Base-by-base conservation (phyloP, 2,888 invertebrate genomes). In the Drosophila cracens region DNA sequence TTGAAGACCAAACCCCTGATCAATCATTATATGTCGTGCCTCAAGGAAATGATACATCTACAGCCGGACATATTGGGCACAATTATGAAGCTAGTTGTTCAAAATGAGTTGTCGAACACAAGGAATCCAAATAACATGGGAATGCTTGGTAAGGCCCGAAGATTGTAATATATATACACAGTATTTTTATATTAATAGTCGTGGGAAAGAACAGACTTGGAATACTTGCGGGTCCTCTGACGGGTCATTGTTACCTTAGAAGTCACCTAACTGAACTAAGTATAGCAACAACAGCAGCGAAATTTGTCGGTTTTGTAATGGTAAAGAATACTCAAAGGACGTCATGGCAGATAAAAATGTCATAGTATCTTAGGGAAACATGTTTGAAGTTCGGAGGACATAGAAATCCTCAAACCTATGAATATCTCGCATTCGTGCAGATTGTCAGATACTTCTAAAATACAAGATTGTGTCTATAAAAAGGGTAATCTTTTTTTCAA, bases 61-160 rank as follows among this genome's bases (percentile, higher is more conserved):
- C 97, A 97, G 90, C 96, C 97, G 0, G 97, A 97, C 31, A 97
- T 98, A 90, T 93, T 99, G 62, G 95, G 96, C 70, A 96, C 97
- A 38, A 95, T 98, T 73, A 94, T 99, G 82, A 98, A 98, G 83
- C 97, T 97, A 91, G 98, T 98, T 0, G 96, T 99, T 68, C 98
- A 98, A 94, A 99, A 99, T 93, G 99, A 99, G 94, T 94, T 99
- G 79, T 98, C 98, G 0, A 96, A 97, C 90, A 96, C 96, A 34
- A 95, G 99, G 70, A 98, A 98, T 93, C 97, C 98, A 0, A 99
- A 98, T 94, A 99, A 99, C 93, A 97, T 99, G 96, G 96, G 97
- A 16, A 96, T 99, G 93, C 94, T 99, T 21, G 93, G 93, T 93
- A 70, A 86, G 88, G 77, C 11, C 5, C 18, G 6, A 10, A 18